Percentiles rank a stretch among this genome's conserved stretches.
phyloP scores from a whole-genome alignment of 1,140 invertebrate species.

The Rhagoletis zephyria region DNA sequence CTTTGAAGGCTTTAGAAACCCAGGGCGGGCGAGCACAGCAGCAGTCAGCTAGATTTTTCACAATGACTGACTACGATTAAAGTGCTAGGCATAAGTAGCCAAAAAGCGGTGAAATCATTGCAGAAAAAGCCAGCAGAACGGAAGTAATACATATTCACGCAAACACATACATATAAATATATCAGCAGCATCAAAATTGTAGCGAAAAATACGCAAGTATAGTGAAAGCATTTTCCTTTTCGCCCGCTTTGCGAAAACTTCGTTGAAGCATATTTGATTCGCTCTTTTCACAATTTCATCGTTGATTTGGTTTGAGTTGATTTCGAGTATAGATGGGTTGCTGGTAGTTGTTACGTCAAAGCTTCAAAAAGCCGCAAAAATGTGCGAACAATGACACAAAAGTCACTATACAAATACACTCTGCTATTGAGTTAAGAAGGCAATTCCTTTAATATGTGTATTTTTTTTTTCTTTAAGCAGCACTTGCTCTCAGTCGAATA shows the following conservation, averaged over 20 bases:
- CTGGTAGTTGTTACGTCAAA: not conserved
- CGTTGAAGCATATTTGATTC: not conserved
- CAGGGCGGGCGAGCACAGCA: not conserved
- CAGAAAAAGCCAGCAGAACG: not conserved
- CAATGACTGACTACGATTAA: conserved; percentile 43
- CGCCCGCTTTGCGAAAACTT: too few species aligned
- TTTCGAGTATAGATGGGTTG: not conserved
- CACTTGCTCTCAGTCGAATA: not conserved
- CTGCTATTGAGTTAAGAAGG: conserved; percentile 20
- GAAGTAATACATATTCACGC: not conserved
- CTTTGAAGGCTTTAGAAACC: not conserved
- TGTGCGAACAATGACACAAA: conserved; percentile 32
- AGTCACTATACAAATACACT: conserved; percentile 6
- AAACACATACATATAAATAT: not conserved
- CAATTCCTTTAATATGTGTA: not conserved
- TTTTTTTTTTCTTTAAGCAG: not conserved
- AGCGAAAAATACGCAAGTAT: conserved; percentile 10
- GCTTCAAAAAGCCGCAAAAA: conserved; percentile 17
- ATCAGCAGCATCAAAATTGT: not conserved
- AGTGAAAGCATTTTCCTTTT: not conserved
- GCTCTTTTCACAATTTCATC: not conserved
- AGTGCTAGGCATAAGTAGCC: conserved; percentile 9
- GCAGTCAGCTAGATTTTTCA: conserved; percentile 38
- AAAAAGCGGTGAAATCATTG: conserved; percentile 10
- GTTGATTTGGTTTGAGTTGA: not conserved